These are phyloP conservation scores for Melanotaenia parkinsoni DNA, from an alignment of 2,797 vertebrate genomes.

Conservation along the genomic window DNA sequence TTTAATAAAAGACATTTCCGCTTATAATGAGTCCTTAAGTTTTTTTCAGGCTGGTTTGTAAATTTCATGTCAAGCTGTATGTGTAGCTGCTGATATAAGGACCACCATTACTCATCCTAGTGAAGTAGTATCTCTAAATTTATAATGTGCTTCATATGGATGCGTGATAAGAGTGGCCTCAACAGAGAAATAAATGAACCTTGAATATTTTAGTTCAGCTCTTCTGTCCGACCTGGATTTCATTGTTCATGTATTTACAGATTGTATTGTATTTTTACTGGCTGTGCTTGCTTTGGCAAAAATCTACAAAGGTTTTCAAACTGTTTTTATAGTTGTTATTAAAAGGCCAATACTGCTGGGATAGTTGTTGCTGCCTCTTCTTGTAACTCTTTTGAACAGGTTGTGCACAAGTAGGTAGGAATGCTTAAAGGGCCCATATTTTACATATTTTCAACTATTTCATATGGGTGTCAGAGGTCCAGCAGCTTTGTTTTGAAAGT, in stretches of 20 bases:
- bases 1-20: slow-evolving; percentile 22
- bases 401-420: neutral
- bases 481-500: too few species aligned
- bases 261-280: slow-evolving; percentile 66
- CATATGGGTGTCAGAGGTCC: too few species aligned
- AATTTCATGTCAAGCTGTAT: slow-evolving; percentile 22
- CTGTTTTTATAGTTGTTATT: slow-evolving; percentile 78
- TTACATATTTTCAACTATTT: too few species aligned
- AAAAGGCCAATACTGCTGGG: slow-evolving; percentile 63
- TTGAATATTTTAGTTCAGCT: slow-evolving; percentile 39
- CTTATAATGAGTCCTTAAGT: neutral
- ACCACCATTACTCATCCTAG: slow-evolving; percentile 22
- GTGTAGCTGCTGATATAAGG: slow-evolving; percentile 51
- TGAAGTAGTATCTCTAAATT: slow-evolving; percentile 5
- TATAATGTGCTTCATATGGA: slow-evolving; percentile 24
- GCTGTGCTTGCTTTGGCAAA: slow-evolving; percentile 69
- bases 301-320: slow-evolving; percentile 54
- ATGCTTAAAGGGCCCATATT: neutral
- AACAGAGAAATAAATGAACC: slow-evolving; percentile 50
- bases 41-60: slow-evolving; percentile 29
- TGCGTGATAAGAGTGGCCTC: slow-evolving; percentile 24
- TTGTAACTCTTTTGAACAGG: neutral
- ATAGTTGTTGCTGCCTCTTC: slow-evolving; percentile 19
- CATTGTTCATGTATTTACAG: slow-evolving; percentile 64
- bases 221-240: slow-evolving; percentile 42